Evolutionary conservation across 2,797 vertebrate genomes (phyloP).

Genomic region (Falco rusticolus): DNA sequence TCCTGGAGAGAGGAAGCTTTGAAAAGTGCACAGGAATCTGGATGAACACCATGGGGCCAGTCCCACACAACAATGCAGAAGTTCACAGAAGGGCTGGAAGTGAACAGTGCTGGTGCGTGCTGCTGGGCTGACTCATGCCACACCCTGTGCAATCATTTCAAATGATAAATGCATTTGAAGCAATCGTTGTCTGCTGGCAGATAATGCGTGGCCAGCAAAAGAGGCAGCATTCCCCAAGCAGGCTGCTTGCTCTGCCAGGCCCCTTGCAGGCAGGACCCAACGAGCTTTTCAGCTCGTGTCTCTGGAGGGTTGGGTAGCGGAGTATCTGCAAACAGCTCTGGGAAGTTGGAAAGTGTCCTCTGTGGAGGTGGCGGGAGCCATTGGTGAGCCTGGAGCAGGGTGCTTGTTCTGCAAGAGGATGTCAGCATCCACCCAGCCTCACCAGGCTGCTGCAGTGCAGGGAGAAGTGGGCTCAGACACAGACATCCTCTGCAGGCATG

Average conservation of each 20-base stretch:
- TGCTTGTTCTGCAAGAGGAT: accelerated
- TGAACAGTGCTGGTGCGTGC: accelerated
- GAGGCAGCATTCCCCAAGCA: not conserved
- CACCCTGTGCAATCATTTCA: not conserved
- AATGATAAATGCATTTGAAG: not conserved
- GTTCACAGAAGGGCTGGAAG: not conserved
- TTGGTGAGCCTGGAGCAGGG: accelerated
- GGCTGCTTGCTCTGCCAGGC: not conserved
- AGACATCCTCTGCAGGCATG: not conserved
- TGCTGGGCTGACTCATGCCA: not conserved
- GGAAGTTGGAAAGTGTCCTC: not conserved
- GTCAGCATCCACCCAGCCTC: not conserved
- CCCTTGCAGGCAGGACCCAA: not conserved
- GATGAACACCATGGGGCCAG: not conserved
- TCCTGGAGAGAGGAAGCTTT: not conserved
- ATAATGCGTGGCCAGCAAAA: not conserved
- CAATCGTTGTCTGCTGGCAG: not conserved
- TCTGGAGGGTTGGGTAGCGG: not conserved
- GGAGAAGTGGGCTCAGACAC: not conserved
- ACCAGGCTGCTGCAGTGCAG: not conserved
- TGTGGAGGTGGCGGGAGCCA: accelerated
- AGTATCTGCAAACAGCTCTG: not conserved
- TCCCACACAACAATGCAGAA: not conserved
- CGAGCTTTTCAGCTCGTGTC: not conserved
- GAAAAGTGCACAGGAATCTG: not conserved